These are phyloP conservation scores for Stenurella melanura DNA, from an alignment of 2,888 invertebrate genomes.

Conservation along the genomic window DNA sequence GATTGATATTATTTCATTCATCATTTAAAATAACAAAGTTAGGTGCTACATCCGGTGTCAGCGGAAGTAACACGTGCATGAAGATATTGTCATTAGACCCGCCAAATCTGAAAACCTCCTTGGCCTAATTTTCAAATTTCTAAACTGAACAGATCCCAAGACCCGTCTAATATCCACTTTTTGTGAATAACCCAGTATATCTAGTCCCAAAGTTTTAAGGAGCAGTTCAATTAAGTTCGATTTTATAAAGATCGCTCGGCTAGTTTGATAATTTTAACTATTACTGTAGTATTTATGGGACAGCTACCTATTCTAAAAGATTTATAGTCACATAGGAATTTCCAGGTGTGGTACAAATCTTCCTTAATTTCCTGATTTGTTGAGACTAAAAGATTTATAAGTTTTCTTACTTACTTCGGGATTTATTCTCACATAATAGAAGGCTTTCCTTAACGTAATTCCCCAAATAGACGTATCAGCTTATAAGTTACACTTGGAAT, in stretches of 20 bases:
- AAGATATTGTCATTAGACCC: too few relatives aligned
- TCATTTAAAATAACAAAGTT: too few relatives aligned
- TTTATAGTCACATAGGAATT: constrained; percentile 49
- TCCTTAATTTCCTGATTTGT: constrained; percentile 53
- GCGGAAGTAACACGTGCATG: too few relatives aligned
- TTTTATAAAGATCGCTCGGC: background rate
- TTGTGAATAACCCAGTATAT: too few relatives aligned
- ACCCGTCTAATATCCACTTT: too few relatives aligned
- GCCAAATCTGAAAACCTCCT: too few relatives aligned
- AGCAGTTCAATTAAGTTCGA: background rate
- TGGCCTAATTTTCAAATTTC: too few relatives aligned
- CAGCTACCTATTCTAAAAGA: constrained; percentile 35
- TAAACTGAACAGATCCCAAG: too few relatives aligned
- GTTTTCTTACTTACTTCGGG: constrained; percentile 42
- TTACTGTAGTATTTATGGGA: constrained; percentile 28
- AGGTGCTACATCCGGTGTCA: too few relatives aligned
- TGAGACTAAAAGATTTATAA: constrained; percentile 52
- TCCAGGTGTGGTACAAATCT: constrained; percentile 53
- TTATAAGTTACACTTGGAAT: constrained; percentile 26
- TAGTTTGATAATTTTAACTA: constrained; percentile 33
- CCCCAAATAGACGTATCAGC: constrained; percentile 32
- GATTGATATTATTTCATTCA: too few relatives aligned
- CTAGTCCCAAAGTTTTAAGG: too few relatives aligned
- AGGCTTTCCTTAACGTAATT: constrained; percentile 31
- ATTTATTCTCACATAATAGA: constrained; percentile 51